A percentile compares a stretch with the other conserved stretches of the same genome.
phyloP scores from a whole-genome alignment of 2,888 invertebrate genomes.

The Hartigia nigra region DNA sequence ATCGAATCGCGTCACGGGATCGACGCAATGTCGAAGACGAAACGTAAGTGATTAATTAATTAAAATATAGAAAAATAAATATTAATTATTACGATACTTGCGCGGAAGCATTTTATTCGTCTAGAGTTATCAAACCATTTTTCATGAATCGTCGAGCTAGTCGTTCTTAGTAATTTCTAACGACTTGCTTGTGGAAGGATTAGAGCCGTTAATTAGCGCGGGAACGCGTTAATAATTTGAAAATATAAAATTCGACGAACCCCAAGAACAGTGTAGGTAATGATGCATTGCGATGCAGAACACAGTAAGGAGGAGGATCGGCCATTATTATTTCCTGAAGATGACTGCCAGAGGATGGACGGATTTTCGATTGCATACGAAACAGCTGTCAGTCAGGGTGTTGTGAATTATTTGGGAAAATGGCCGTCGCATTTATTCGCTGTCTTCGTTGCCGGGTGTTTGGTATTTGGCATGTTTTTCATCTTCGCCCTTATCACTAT shows the following conservation, averaged over 20 bases:
- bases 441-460: slow-evolving; percentile 43
- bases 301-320: slow-evolving; percentile 22
- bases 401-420: slow-evolving; percentile 38
- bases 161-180: background rate
- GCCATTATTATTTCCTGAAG: slow-evolving; percentile 20
- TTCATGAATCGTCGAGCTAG: background rate
- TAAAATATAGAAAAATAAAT: background rate
- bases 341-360: background rate
- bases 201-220: background rate
- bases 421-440: slow-evolving; percentile 50
- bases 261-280: background rate
- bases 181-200: background rate
- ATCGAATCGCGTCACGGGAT: slow-evolving; percentile 25
- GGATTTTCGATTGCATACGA: slow-evolving; percentile 13
- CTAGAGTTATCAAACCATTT: too few relatives aligned
- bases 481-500: slow-evolving; percentile 39
- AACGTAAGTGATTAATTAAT: slow-evolving; percentile 38
- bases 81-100: background rate
- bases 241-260: background rate
- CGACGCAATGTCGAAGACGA: slow-evolving; percentile 39
- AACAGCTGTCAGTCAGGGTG: slow-evolving; percentile 42
- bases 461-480: slow-evolving; percentile 37
- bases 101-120: background rate
- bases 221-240: background rate
- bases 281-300: background rate